Conservation (phyloP, 2,113 vertebrate genomes). For the Poicephalus meyeri region DNA sequence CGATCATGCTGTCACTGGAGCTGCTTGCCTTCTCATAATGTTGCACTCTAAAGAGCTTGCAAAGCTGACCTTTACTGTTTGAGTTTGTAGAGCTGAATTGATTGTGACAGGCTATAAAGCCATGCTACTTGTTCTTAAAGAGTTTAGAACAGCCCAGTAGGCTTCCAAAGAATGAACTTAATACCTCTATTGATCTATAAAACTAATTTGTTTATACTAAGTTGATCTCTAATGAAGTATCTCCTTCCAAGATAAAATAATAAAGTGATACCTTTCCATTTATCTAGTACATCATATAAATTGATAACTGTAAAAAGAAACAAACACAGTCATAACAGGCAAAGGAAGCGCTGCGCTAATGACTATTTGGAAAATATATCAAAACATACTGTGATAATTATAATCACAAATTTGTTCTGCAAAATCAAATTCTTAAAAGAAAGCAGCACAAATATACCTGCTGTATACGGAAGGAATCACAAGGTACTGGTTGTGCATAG, state of each 20-base stretch:
- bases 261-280: neutral
- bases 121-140: neutral
- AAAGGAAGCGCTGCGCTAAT: neutral
- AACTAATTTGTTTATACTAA: neutral
- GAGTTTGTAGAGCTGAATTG: neutral
- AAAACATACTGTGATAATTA: neutral
- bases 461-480: neutral
- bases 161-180: neutral
- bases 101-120: neutral
- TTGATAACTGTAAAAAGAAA: neutral
- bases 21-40: neutral
- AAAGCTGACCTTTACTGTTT: neutral
- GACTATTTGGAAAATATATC: neutral
- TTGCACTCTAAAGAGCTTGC: neutral
- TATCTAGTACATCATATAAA: neutral
- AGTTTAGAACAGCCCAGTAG: neutral
- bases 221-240: neutral
- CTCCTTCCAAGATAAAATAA: neutral
- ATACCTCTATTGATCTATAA: neutral
- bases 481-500: neutral
- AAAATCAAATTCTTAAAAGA: neutral
- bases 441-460: neutral
- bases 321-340: neutral
- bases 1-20: fast-evolving
- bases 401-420: neutral